Evolutionary conservation across 2,888 invertebrate genomes (phyloP).

Genomic region (Caenorhabditis auriculariae): DNA sequence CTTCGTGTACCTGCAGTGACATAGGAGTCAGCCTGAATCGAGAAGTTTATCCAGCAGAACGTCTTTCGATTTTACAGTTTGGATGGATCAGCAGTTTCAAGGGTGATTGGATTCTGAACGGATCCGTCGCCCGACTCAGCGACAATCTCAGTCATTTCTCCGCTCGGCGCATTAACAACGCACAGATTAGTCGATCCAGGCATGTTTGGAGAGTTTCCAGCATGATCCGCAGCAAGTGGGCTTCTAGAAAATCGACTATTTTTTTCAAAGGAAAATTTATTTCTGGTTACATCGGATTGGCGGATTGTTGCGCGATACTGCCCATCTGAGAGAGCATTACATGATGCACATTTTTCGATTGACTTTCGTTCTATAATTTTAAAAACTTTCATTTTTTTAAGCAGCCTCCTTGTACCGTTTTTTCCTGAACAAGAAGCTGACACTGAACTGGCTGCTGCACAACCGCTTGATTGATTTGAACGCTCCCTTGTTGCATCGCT

Average conservation of each 20-base stretch:
- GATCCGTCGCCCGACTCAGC: constrained; percentile 1
- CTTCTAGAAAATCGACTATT: constrained; percentile 21
- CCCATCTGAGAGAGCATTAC: no score
- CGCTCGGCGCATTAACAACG: background rate
- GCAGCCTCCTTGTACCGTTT: constrained; percentile 11
- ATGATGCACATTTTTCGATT: no score
- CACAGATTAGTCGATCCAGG: no score
- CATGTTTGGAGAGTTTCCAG: constrained; percentile 35
- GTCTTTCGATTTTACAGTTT: background rate
- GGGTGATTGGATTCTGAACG: constrained; percentile 7
- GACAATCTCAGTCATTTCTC: background rate
- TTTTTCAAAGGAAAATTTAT: background rate
- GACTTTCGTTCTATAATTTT: no score
- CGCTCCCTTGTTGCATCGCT: no score
- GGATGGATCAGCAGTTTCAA: constrained; percentile 2
- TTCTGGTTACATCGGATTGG: background rate
- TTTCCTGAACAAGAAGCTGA: constrained; percentile 11
- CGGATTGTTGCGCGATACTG: no score
- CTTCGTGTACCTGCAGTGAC: constrained; percentile 50
- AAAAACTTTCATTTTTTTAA: no score
- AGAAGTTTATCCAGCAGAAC: background rate
- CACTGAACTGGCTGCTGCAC: no score
- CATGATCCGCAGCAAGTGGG: constrained; percentile 33
- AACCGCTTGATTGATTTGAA: no score
- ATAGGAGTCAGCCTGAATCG: constrained; percentile 22